A percentile compares a stretch with the other conserved stretches of the same genome.
phyloP scores from a whole-genome alignment of 1,140 invertebrate genomes.

The Schmidtea mediterranea region DNA sequence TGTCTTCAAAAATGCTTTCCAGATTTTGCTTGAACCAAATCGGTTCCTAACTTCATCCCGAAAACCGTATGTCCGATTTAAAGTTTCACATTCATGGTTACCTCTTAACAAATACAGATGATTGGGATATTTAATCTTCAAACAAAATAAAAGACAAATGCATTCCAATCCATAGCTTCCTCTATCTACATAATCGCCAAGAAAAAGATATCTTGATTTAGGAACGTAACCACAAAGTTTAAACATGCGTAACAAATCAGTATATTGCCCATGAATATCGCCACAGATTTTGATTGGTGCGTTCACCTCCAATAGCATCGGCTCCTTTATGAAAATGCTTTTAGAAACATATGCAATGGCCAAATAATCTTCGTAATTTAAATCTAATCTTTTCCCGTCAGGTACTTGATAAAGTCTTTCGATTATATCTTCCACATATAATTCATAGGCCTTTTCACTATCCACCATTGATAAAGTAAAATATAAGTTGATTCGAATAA shows the following conservation, averaged over 20 bases:
- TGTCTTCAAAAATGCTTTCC: conserved; percentile 27
- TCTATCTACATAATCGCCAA: conserved; percentile 98
- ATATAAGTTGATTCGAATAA: too few species aligned
- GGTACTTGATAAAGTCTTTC: too few species aligned
- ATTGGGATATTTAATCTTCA: conserved; percentile 90
- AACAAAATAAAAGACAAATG: conserved; percentile 76
- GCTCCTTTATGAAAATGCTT: too few species aligned
- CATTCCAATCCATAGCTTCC: conserved; percentile 99
- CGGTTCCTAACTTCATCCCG: conserved; percentile 95
- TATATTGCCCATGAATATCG: conserved; percentile 97
- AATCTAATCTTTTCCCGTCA: too few species aligned
- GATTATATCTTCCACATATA: too few species aligned
- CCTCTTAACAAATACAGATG: conserved; percentile 95
- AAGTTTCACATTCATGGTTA: conserved; percentile 95
- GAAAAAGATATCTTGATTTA: conserved; percentile 97
- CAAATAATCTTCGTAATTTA: too few species aligned
- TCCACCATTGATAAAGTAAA: too few species aligned
- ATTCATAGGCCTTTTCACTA: too few species aligned
- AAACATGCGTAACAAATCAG: conserved; percentile 97
- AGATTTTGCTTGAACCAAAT: conserved; percentile 32
- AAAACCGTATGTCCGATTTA: conserved; percentile 93
- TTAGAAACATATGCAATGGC: too few species aligned
- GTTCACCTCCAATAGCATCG: conserved; percentile 45
- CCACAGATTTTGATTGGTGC: conserved; percentile 97
- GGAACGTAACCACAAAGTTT: conserved; percentile 91